phyloP scores from a whole-genome alignment of 2,797 vertebrate species.

The Amniataba percoides region DNA sequence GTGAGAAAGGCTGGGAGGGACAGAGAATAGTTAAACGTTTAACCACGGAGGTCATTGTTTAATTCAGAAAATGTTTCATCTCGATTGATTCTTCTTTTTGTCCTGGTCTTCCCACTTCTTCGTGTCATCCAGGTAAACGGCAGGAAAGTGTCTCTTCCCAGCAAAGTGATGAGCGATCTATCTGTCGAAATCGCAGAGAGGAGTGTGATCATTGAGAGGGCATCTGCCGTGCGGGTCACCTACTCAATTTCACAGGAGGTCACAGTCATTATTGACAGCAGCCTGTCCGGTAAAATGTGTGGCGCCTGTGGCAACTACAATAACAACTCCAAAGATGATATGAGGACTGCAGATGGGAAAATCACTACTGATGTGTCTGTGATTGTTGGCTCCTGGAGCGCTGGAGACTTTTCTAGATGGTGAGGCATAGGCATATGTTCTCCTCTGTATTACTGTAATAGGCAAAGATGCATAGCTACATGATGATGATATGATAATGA shows the following conservation, averaged over 20 bases:
- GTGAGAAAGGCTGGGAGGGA: slow-evolving; percentile 74
- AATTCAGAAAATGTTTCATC: neutral
- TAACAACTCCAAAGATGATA: slow-evolving; percentile 75
- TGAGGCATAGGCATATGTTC: slow-evolving; percentile 67
- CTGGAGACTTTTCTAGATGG: slow-evolving; percentile 85
- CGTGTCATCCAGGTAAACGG: slow-evolving; percentile 82
- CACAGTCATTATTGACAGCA: slow-evolving; percentile 60
- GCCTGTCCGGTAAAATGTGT: slow-evolving; percentile 76
- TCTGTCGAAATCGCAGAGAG: slow-evolving; percentile 67
- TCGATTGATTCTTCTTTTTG: neutral
- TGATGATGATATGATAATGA: slow-evolving; percentile 27
- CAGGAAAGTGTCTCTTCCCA: slow-evolving; percentile 74
- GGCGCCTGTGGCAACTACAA: slow-evolving; percentile 89
- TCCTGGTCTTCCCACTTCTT: neutral
- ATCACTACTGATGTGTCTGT: slow-evolving; percentile 55
- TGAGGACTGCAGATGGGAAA: slow-evolving; percentile 67
- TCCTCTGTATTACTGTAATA: slow-evolving; percentile 11
- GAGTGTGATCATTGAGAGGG: slow-evolving; percentile 70
- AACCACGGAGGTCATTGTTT: neutral
- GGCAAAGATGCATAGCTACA: slow-evolving; percentile 12
- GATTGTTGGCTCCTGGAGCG: slow-evolving; percentile 80
- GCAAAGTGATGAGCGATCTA: slow-evolving; percentile 51
- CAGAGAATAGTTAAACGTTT: neutral
- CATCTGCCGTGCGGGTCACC: slow-evolving; percentile 73
- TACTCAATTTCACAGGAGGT: slow-evolving; percentile 76